Evolutionary conservation across 1,140 invertebrate genomes (phyloP).

Genomic region (Camponotus floridanus): DNA sequence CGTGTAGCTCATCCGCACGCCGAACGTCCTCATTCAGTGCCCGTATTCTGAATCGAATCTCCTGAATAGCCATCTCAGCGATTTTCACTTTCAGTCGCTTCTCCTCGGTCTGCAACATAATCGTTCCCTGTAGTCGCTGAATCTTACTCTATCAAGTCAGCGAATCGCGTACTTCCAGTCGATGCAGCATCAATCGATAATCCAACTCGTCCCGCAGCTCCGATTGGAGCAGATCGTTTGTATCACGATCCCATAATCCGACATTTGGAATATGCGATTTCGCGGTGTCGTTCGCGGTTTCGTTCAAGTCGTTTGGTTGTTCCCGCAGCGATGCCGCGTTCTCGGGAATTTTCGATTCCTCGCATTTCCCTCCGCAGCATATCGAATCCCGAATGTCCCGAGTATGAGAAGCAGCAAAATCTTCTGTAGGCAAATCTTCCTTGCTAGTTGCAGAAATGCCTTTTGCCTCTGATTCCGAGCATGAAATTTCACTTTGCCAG

Average conservation of each 20-base stretch:
- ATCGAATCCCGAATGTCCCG: neutral
- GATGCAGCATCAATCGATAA: constrained; percentile 63
- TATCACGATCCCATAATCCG: constrained; percentile 9
- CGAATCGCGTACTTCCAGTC: constrained; percentile 57
- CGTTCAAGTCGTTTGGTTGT: neutral
- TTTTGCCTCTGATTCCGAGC: constrained; percentile 16
- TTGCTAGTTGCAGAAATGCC: neutral
- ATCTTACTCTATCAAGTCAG: neutral
- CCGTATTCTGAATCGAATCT: constrained; percentile 70
- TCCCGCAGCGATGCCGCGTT: neutral
- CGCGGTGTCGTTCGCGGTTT: neutral
- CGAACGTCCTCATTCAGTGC: constrained; percentile 68
- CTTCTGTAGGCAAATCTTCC: neutral
- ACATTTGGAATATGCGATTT: neutral
- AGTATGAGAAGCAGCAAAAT: neutral
- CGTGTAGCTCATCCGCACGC: constrained; percentile 67
- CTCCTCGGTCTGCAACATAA: constrained; percentile 72
- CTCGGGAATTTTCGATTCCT: constrained; percentile 2
- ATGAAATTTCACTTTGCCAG: neutral
- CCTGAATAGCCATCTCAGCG: constrained; percentile 73
- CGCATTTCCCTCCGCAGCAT: neutral
- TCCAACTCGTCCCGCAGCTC: constrained; percentile 47
- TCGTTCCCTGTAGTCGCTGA: constrained; percentile 6
- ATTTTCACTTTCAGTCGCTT: constrained; percentile 73
- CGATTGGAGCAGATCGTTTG: neutral